A percentile compares a stretch with the other conserved stretches of the same genome.
Evolutionary conservation across 2,888 invertebrate species (phyloP).

Genomic region (Esperia sulphurella): DNA sequence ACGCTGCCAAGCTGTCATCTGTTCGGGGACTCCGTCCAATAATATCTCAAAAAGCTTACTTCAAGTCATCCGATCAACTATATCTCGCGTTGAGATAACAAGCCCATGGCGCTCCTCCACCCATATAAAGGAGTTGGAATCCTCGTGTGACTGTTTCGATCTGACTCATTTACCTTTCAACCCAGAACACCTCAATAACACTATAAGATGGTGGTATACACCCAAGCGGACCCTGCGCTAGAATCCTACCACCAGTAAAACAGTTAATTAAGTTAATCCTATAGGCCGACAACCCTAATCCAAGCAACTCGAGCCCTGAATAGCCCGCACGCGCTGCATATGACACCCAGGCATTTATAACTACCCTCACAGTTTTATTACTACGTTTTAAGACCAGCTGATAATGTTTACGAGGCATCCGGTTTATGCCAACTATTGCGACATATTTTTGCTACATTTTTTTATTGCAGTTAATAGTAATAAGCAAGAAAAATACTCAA

Average conservation of each 20-base stretch:
- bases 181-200: too few relatives aligned
- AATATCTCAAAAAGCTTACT: too few relatives aligned
- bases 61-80: too few relatives aligned
- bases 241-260: background rate
- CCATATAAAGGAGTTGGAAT: too few relatives aligned
- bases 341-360: constrained; percentile 41
- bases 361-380: constrained; percentile 47
- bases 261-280: too few relatives aligned
- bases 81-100: too few relatives aligned
- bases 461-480: constrained; percentile 2
- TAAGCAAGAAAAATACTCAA: constrained; percentile 7
- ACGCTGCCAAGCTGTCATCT: too few relatives aligned
- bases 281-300: constrained; percentile 5
- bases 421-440: constrained; percentile 24
- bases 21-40: too few relatives aligned
- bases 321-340: constrained; percentile 50
- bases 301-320: constrained; percentile 30
- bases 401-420: constrained; percentile 47
- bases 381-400: constrained; percentile 34
- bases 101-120: too few relatives aligned
- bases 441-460: background rate
- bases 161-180: too few relatives aligned
- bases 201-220: too few relatives aligned
- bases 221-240: background rate
- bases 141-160: too few relatives aligned